phyloP scores from a whole-genome alignment of 2,113 vertebrate genomes.

The Periophthalmus modestus region DNA sequence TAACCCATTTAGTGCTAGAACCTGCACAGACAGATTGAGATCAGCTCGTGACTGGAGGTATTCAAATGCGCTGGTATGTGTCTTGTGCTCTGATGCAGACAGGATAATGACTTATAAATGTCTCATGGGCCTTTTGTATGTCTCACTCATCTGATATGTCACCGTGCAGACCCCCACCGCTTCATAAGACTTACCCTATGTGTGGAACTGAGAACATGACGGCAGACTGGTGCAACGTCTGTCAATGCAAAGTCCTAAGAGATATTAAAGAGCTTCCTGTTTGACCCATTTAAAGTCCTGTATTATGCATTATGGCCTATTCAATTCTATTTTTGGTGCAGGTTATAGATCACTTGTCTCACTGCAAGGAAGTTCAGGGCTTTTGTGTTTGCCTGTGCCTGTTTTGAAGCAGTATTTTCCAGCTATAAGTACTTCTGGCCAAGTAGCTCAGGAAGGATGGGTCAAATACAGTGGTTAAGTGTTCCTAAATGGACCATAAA shows the following conservation, averaged over 20 bases:
- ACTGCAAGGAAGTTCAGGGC: background rate
- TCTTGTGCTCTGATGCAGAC: constrained; percentile 25
- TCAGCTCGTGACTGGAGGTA: constrained; percentile 10
- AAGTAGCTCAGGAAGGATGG: background rate
- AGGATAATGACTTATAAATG: constrained; percentile 35
- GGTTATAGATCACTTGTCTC: background rate
- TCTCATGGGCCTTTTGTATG: constrained; percentile 22
- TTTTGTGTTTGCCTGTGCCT: background rate
- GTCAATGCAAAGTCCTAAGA: background rate
- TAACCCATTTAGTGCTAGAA: background rate
- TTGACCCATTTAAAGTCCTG: background rate
- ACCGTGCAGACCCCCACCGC: background rate
- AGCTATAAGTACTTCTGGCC: background rate
- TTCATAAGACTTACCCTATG: constrained; percentile 8
- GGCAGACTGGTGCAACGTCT: background rate
- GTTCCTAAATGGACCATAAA: no score
- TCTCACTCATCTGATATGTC: constrained; percentile 23
- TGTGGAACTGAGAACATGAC: background rate
- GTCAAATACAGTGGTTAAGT: background rate
- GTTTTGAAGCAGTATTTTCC: background rate
- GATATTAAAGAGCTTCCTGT: no score
- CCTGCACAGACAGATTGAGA: constrained; percentile 26
- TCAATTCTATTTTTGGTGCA: background rate
- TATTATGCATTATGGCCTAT: background rate
- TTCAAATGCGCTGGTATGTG: constrained; percentile 29